Evolutionary conservation across 2,113 vertebrate genomes (phyloP), one percentile per base, ranked within the genome.

Genomic region (Albula glossodonta): DNA sequence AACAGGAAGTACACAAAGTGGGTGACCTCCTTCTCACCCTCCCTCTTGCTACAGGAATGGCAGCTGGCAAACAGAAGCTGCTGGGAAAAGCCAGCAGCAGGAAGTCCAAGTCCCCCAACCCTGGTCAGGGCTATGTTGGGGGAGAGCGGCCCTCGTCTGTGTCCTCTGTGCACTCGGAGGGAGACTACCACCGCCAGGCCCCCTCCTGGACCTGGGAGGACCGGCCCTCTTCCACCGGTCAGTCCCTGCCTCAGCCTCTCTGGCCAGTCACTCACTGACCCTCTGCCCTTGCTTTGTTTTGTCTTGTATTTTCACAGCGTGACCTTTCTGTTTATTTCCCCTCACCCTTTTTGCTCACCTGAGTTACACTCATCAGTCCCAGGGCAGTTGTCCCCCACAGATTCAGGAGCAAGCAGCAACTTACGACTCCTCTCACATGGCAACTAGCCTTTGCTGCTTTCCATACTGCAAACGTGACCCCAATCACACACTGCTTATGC

Each of bases 121-220:
- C 97, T 81, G 97, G 97, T 86, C 97, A 98, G 94, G 96, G 93
- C 31, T 99, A 98, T 88, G 87, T 95, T 63, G 97, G 95, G 89
- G 94, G 92, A 0, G 98, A 99, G 89, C 95, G 98, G 81, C 98
- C 97, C 70, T 98, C 98, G 51, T 99, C 98, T 2, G 98, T 98
- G 83, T 99, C 97, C 88, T 99, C 98, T 13, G 97, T 99, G 79
- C 98, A 99, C 92, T 99, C 98, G 53, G 98, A 99, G 93, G 98
- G 98, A 85, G 98, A 99, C 90, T 99, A 98, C 92, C 97, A 98
- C 94, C 95, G 98, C 89, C 98, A 98, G 94, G 96, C 97, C 0
- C 95, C 97, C n/a, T 94, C 96, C 83, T 99, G 98, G 98, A 95
- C 96, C 92, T 99, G 98, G 97, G 97, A 99, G 74, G 98, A 99